Conservation (phyloP, 1,140 invertebrate species). For the Drosophila guanche region DNA sequence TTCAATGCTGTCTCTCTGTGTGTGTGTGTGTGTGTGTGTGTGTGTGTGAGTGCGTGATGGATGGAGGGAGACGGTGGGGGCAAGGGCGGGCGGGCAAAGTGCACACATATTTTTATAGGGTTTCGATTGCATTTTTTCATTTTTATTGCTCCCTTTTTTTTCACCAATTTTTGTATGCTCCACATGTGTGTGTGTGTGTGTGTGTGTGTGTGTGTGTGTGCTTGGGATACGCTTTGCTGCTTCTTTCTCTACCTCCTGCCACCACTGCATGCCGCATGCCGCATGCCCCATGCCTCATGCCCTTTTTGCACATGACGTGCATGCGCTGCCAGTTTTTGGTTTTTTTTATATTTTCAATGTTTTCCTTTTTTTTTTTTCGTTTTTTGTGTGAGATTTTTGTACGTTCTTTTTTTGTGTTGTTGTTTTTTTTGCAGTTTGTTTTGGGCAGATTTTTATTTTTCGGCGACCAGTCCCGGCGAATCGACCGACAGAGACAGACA, state of each 20-base stretch:
- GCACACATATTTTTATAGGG: constrained; percentile 75
- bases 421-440: constrained; percentile 59
- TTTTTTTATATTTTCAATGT: constrained; percentile 10
- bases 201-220: constrained; percentile 37
- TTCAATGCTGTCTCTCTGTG: constrained; percentile 3
- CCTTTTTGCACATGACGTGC: constrained; percentile 36
- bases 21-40: constrained; percentile 5
- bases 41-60: not conserved
- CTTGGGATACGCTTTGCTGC: constrained; percentile 77
- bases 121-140: constrained; percentile 71
- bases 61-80: not conserved
- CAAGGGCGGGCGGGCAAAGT: constrained; percentile 43
- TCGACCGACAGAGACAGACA: constrained; percentile 42
- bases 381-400: constrained; percentile 50
- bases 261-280: not conserved
- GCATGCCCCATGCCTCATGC: not conserved
- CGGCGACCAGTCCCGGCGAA: constrained; percentile 54
- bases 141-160: constrained; percentile 30
- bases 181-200: not conserved
- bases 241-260: constrained; percentile 22
- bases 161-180: constrained; percentile 8
- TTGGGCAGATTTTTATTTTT: constrained; percentile 82
- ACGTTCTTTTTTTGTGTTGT: constrained; percentile 51
- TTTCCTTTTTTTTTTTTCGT: constrained; percentile 18
- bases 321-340: constrained; percentile 37